Conservation (phyloP, 2,888 invertebrate genomes). For the Morpho deidamia region DNA sequence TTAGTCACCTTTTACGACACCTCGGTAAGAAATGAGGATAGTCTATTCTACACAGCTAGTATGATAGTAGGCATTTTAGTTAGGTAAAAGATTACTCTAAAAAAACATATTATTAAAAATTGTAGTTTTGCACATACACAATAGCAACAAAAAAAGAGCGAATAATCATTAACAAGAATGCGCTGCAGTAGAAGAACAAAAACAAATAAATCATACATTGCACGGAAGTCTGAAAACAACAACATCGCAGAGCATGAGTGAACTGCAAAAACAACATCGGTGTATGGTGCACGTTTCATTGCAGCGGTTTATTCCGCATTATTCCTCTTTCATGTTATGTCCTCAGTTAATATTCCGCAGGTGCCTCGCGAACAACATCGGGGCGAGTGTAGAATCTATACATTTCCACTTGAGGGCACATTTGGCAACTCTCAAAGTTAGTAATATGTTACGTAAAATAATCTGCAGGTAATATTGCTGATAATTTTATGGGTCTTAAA, state of each 20-base stretch:
- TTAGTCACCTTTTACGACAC: too few species aligned
- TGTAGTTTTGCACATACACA: too few species aligned
- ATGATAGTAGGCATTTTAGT: too few species aligned
- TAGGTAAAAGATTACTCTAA: too few species aligned
- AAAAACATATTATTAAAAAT: too few species aligned
- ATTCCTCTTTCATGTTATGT: slow-evolving; percentile 41
- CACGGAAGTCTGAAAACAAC: slow-evolving; percentile 5
- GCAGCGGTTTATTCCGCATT: slow-evolving; percentile 66
- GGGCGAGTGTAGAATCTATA: slow-evolving; percentile 58
- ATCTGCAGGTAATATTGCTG: too few species aligned
- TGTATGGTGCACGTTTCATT: slow-evolving; percentile 42
- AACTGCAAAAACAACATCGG: slow-evolving; percentile 1
- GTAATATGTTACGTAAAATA: too few species aligned
- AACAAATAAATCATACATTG: slow-evolving; percentile 8
- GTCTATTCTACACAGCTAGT: too few species aligned
- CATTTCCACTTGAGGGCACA: slow-evolving; percentile 36
- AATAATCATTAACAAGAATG: slow-evolving; percentile 5
- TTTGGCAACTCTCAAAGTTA: slow-evolving; percentile 44
- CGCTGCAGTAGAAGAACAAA: slow-evolving; percentile 2
- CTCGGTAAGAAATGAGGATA: too few species aligned
- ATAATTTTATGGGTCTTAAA: too few species aligned
- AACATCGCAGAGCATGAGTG: slow-evolving; percentile 1
- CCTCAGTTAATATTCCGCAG: slow-evolving; percentile 57
- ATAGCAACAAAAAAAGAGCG: neutral
- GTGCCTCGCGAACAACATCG: slow-evolving; percentile 44